Conservation (phyloP, 2,113 vertebrate species). For the Xenopus laevis region DNA sequence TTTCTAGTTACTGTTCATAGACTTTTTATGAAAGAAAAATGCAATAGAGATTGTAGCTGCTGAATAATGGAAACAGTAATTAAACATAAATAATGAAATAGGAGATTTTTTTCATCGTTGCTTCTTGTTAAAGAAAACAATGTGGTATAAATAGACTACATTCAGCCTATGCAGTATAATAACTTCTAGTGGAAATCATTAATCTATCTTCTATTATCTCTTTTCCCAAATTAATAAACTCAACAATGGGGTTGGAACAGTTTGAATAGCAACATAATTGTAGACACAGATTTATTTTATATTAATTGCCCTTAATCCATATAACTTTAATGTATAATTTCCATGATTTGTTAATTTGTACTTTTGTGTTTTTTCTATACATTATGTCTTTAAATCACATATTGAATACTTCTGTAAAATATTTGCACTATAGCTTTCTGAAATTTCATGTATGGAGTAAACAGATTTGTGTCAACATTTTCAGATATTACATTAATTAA, state of each 20-base stretch:
- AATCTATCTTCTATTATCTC: constrained; percentile 15
- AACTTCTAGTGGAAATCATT: constrained; percentile 23
- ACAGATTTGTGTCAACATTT: too few relatives aligned
- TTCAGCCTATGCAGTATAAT: constrained; percentile 19
- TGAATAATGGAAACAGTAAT: not conserved
- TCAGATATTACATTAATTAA: too few relatives aligned
- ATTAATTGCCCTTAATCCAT: not conserved
- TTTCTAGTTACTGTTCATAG: constrained; percentile 31
- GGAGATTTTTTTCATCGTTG: constrained; percentile 17
- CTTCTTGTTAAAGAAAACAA: constrained; percentile 29
- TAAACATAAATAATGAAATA: constrained; percentile 31
- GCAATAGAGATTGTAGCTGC: not conserved
- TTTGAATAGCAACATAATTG: not conserved
- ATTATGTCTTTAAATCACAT: too few relatives aligned
- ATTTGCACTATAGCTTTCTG: too few relatives aligned
- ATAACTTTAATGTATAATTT: not conserved
- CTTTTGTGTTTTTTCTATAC: too few relatives aligned
- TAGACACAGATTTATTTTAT: not conserved
- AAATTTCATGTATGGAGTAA: too few relatives aligned
- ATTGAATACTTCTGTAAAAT: too few relatives aligned
- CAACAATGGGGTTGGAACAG: not conserved
- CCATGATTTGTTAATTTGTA: too few relatives aligned
- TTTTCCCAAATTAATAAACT: not conserved
- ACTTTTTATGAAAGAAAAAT: constrained; percentile 23
- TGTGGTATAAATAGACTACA: constrained; percentile 19